A percentile compares a stretch with the other conserved stretches of the same genome.
These are phyloP conservation scores for Drosophila aldrichi DNA, from an alignment of 2,888 invertebrate species.

Conservation along the genomic window DNA sequence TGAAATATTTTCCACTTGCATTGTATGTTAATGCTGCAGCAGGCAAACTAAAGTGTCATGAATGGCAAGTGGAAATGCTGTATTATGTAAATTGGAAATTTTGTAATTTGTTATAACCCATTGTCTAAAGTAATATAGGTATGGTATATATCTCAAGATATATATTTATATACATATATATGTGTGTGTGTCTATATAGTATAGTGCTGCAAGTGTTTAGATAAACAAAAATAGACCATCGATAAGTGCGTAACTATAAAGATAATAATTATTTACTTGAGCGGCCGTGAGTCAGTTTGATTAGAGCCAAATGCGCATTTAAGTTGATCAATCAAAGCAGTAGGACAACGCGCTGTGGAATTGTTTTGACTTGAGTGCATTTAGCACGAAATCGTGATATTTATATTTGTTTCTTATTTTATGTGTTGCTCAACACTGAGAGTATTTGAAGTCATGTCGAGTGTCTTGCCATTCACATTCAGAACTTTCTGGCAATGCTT, in stretches of 20 bases:
- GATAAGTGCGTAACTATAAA: constrained; percentile 38
- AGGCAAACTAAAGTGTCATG: constrained; percentile 27
- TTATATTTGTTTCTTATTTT: background rate
- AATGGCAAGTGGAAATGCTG: constrained; percentile 30
- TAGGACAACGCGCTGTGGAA: background rate
- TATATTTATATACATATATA: no score
- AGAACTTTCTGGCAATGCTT: background rate
- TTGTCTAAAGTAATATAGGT: constrained; percentile 31
- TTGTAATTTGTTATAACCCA: constrained; percentile 35
- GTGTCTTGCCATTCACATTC: background rate
- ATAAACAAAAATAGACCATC: constrained; percentile 37
- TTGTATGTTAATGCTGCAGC: constrained; percentile 62
- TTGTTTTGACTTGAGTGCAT: background rate
- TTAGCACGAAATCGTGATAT: background rate
- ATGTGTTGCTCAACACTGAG: background rate
- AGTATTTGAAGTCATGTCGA: background rate
- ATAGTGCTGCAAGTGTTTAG: constrained; percentile 21
- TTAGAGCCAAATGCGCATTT: constrained; percentile 16
- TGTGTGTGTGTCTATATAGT: background rate
- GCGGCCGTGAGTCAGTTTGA: constrained; percentile 1
- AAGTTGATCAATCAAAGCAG: background rate
- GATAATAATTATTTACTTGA: constrained; percentile 33
- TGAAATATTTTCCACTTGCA: constrained; percentile 57
- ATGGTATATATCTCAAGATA: background rate
- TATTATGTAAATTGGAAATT: constrained; percentile 40